Evolutionary conservation across 2,797 vertebrate species (phyloP).

Genomic region (Anguilla obscura): DNA sequence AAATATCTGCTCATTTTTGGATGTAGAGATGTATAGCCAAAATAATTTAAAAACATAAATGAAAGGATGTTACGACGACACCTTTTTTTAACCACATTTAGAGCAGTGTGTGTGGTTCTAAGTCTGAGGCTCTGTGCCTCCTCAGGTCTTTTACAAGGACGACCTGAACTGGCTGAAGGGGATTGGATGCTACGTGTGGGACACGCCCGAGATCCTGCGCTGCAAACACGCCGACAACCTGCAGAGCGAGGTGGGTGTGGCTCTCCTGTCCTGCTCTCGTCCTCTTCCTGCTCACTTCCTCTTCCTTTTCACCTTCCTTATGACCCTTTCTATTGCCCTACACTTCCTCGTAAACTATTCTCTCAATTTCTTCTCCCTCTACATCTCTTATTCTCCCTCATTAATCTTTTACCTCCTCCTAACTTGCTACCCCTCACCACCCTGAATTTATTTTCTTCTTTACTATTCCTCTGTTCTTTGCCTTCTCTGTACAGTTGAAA

Average conservation of each 20-base stretch:
- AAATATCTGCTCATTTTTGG: not conserved
- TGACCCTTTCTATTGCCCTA: not conserved
- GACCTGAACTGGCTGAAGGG: slow-evolving; percentile 96
- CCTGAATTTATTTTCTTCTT: not conserved
- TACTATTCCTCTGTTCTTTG: not conserved
- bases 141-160: slow-evolving; percentile 94
- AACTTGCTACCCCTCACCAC: not conserved
- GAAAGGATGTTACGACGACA: not conserved
- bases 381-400: not conserved
- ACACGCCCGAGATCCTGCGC: slow-evolving; percentile 95
- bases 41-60: not conserved
- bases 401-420: not conserved
- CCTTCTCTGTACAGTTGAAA: slow-evolving; percentile 21
- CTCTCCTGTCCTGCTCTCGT: not conserved
- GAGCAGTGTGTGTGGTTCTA: not conserved
- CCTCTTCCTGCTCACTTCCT: not conserved
- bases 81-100: not conserved
- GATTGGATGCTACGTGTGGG: slow-evolving; percentile 94
- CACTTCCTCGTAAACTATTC: not conserved
- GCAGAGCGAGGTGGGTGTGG: slow-evolving; percentile 83
- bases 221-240: slow-evolving; percentile 88
- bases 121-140: not conserved
- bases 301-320: not conserved
- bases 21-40: not conserved
- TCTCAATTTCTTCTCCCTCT: not conserved